These are phyloP conservation scores for Montifringilla adamsi DNA, from an alignment of 2,113 vertebrate genomes.

Conservation along the genomic window DNA sequence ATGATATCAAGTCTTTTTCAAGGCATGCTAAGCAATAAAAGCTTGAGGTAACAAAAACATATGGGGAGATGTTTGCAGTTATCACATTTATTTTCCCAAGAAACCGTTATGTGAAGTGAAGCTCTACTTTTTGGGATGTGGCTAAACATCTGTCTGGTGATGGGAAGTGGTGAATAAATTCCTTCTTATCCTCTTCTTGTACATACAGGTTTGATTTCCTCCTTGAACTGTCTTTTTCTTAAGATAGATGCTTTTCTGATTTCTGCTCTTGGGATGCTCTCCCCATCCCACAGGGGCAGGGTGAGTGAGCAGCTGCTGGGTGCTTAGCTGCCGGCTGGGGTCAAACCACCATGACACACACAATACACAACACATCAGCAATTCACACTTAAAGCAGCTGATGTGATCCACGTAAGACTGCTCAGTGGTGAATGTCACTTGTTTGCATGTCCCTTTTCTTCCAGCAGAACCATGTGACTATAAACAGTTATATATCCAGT, in stretches of 20 bases:
- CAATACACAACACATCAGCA: not conserved
- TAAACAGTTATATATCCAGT: not conserved
- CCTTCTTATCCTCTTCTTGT: not conserved
- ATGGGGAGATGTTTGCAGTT: not conserved
- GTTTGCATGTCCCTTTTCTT: not conserved
- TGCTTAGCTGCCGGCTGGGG: not conserved
- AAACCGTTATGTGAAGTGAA: rapidly evolving
- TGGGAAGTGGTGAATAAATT: not conserved
- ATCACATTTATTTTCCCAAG: not conserved
- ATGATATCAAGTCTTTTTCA: not conserved
- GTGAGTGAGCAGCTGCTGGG: not conserved
- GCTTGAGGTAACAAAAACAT: not conserved
- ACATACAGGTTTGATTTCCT: not conserved
- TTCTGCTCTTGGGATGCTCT: not conserved
- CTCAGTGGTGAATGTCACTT: not conserved
- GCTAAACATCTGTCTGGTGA: rapidly evolving
- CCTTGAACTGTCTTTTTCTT: not conserved
- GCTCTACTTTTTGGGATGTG: not conserved
- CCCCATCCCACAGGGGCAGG: rapidly evolving
- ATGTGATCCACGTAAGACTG: rapidly evolving
- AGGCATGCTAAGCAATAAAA: not conserved
- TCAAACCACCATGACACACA: not conserved
- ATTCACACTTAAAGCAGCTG: not conserved
- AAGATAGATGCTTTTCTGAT: not conserved
- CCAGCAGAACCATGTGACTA: not conserved